These are phyloP conservation scores for Candoia aspera DNA, from an alignment of 2,113 vertebrate genomes.

Conservation along the genomic window DNA sequence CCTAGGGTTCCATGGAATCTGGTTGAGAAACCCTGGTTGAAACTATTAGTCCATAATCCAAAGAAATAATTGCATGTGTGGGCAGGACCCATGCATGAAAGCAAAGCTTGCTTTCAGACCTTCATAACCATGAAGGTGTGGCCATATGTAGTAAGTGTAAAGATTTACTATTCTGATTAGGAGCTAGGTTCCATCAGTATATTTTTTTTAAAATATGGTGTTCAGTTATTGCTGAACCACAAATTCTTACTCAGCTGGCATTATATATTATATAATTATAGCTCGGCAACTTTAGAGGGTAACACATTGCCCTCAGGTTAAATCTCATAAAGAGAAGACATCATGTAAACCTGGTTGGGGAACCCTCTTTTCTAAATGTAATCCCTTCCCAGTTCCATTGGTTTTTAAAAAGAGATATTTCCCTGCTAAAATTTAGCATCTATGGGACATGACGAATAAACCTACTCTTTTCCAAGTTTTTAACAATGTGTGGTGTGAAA, in stretches of 20 bases:
- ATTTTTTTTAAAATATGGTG: not conserved
- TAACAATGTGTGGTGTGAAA: not conserved
- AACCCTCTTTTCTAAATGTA: not conserved
- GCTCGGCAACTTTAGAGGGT: not conserved
- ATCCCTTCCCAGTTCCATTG: not conserved
- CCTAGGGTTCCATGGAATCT: no score
- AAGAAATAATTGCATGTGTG: not conserved
- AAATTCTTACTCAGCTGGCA: not conserved
- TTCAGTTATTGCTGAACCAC: not conserved
- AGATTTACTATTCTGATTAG: not conserved
- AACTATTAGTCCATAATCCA: not conserved
- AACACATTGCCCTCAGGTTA: not conserved
- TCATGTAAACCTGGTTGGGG: not conserved
- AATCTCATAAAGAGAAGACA: not conserved
- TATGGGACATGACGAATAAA: not conserved
- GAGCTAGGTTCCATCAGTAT: not conserved
- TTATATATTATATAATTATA: not conserved
- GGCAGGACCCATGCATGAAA: not conserved
- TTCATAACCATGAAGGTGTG: not conserved
- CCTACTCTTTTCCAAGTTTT: not conserved
- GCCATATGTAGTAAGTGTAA: not conserved
- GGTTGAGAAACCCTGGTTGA: no score
- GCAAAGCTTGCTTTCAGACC: not conserved
- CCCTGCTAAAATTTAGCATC: not conserved
- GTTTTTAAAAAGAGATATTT: not conserved